Evolutionary conservation across 1,140 invertebrate genomes (phyloP), one percentile per base, ranked within the genome.

Genomic region (Diorhabda elongata): DNA sequence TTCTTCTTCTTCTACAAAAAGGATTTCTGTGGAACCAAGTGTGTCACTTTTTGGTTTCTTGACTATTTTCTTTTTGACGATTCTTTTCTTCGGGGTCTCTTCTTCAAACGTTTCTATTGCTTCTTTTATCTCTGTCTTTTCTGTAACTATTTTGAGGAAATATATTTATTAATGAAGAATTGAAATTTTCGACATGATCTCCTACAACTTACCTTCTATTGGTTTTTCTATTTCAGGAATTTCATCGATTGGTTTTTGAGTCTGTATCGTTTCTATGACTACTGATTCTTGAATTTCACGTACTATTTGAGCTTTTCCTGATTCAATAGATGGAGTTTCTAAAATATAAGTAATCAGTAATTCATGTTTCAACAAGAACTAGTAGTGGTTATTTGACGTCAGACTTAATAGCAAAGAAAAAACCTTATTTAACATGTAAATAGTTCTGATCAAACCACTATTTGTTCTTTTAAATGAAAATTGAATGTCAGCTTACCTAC

Each of bases 61-160:
- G 6, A 79, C 77, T 11, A 78, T 72, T 45, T 75, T 70, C 59
- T 80, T 81, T 67, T 83, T 82, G 5, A 82, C 77, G 42, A 64
- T 11, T 73, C 70, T 70, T 70, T 44, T 47, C 72, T 60, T 64
- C 57, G 52, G 57, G 68, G 73, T 63, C 62, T 76, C 61, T 73
- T 75, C 69, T 75, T 78, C 67, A n/a, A 72, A 52, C 2, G 72
- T 75, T 4, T 69, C 63, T 47, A 77, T 73, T 61, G 67, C 43
- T 11, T 72, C 47, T 8, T 52, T n/a, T 52, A n/a, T n/a, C n/a
- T 52, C 47, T 8, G 47, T 52, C n/a, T 52, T 6, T 52, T 52
- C 47, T 52, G 47, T 52, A 26, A 26, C 26, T 26, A 26, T 26
- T 1, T 26, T 26, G 26, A 26, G 26, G 26, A 26, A 26, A 26